Base-by-base conservation (phyloP, 2,797 vertebrate species). In the Eurystomus glaucurus region DNA sequence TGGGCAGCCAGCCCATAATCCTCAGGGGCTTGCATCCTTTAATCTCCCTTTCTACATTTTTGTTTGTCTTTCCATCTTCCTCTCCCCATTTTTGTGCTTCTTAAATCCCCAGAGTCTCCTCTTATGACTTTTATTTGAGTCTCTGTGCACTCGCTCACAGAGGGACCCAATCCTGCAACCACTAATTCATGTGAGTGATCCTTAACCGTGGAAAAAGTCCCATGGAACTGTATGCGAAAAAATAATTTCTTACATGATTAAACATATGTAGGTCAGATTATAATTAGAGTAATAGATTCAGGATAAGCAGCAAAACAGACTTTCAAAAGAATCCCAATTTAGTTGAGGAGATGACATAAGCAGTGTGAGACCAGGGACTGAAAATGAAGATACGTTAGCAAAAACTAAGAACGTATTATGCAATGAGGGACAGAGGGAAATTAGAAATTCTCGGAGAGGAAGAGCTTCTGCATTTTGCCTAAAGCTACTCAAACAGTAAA, bases 1-100 rank as follows among this genome's bases (percentile, higher is more conserved):
- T 93, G 93, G 91, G 96, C 94, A 96, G 89, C 41, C 71, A 95
- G 97, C 93, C 94, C 91, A 71, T 85, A 68, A 75, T 77, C 75
- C 75, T 88, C 50, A 37, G 65, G 50, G 91, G 45, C 41, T 60
- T 64, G n/a, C 69, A 93, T 88, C 75, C 75, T 97, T 94, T 95
- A 77, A 95, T 91, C 78, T 95, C 52, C 71, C 48, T 54, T 95
- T 90, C 65, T 2, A 10, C 3, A 0, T 71, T 96, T 89, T 82
- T 96, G 86, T 97, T 96, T 95, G 69, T 95, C 75, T 97, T 96
- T 95, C 91, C 91, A 81, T 96, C 66, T 76, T 82, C 91, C 64
- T 83, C 55, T 91, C 71, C 33, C 35, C 90, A 78, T 93, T 95
- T 88, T 77, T 95, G 51, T 93, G 86, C 62, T 79, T 54, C 75